These are phyloP conservation scores for Rhea pennata DNA, from an alignment of 2,113 vertebrate genomes.

Conservation along the genomic window DNA sequence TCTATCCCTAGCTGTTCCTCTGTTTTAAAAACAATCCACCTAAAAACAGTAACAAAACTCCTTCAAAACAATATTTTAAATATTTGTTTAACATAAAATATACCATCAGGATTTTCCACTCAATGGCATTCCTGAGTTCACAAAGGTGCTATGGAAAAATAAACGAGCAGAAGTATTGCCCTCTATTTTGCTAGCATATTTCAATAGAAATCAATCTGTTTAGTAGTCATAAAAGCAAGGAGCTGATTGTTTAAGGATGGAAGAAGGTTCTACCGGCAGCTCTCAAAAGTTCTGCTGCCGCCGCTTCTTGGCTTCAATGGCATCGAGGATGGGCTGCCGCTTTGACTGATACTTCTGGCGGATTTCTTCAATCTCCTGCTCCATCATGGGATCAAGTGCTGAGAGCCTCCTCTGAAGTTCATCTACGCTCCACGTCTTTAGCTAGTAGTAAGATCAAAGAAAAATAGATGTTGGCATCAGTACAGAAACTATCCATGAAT, in stretches of 20 bases:
- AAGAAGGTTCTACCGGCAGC: background rate
- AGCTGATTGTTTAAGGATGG: conserved; percentile 50
- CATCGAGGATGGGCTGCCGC: conserved; percentile 92
- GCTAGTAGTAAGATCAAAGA: conserved; percentile 66
- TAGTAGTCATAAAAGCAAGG: conserved; percentile 47
- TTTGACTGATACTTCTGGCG: conserved; percentile 93
- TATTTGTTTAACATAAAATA: background rate
- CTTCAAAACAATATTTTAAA: conserved; percentile 27
- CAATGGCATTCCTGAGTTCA: conserved; percentile 76
- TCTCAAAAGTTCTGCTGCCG: conserved; percentile 90
- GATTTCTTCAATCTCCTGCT: conserved; percentile 96
- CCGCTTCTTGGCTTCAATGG: conserved; percentile 93
- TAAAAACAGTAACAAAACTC: conserved; percentile 57
- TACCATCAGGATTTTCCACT: conserved; percentile 33
- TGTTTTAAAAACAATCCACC: conserved; percentile 51
- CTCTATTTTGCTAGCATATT: conserved; percentile 54
- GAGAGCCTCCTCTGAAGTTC: conserved; percentile 86
- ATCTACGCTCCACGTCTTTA: conserved; percentile 90
- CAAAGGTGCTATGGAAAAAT: conserved; percentile 72
- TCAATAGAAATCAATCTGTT: conserved; percentile 33
- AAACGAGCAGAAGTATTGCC: conserved; percentile 49
- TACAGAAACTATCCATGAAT: background rate
- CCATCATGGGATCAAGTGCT: conserved; percentile 95
- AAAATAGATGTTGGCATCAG: background rate
- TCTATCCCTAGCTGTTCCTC: conserved; percentile 38